These are phyloP conservation scores for Dunckerocampus dactyliophorus DNA, from an alignment of 2,113 vertebrate genomes.

Conservation along the genomic window DNA sequence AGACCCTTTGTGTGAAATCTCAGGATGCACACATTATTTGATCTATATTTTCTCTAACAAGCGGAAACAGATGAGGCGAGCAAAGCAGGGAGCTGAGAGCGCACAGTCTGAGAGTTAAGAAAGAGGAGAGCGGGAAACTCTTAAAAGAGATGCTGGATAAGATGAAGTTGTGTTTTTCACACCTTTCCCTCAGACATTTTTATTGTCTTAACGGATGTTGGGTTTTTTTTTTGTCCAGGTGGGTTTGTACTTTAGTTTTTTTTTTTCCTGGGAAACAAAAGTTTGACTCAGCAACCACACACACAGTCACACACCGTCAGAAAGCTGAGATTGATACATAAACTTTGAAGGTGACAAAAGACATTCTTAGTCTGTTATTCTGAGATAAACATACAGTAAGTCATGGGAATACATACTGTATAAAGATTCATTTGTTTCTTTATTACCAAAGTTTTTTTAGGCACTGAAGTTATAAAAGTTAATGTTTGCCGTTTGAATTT, in stretches of 20 bases:
- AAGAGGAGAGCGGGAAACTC: slow-evolving; percentile 14
- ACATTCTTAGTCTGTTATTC: no score
- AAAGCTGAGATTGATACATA: background rate
- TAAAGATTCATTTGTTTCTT: no score
- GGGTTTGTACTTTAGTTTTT: slow-evolving; percentile 21
- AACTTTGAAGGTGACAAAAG: no score
- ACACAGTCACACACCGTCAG: slow-evolving; percentile 2
- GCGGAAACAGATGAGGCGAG: slow-evolving; percentile 20
- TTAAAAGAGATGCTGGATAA: slow-evolving; percentile 12
- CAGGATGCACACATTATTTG: slow-evolving; percentile 51
- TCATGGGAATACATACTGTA: no score
- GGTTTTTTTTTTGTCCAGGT: slow-evolving; percentile 3
- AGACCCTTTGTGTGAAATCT: slow-evolving; percentile 52
- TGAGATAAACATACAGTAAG: no score
- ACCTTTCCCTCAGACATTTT: slow-evolving; percentile 11
- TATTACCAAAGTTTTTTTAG: no score
- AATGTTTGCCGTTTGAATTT: no score
- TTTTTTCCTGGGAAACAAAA: slow-evolving; percentile 7
- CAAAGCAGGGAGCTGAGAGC: slow-evolving; percentile 13
- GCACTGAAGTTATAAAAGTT: no score
- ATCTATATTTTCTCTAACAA: slow-evolving; percentile 35
- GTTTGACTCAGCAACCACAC: slow-evolving; percentile 9
- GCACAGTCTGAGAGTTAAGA: slow-evolving; percentile 1
- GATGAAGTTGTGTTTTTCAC: slow-evolving; percentile 29
- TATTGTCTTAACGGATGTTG: slow-evolving; percentile 9